Evolutionary conservation across 1,140 invertebrate species (phyloP), one percentile per base, ranked within the genome.

Genomic region (Hypsibius dujardini): DNA sequence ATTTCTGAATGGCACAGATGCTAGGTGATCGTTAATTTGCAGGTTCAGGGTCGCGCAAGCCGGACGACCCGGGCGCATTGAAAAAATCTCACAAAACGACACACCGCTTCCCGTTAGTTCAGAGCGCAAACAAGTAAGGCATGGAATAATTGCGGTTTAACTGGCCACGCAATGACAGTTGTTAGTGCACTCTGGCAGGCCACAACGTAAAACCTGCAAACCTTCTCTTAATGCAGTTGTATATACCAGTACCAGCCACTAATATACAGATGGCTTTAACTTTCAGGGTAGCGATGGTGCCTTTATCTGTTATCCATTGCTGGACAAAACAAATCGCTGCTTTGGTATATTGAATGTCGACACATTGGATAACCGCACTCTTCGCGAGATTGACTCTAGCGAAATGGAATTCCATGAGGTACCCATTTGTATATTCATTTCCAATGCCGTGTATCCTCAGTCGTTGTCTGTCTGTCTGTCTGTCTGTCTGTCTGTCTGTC

Each of bases 371-470:
- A 67, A 67, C 42, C 7, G 62, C 7, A 56, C 50, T n/a, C 62
- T 67, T 67, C 62, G 12, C 62, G 7, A 3, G 3, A 3, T 7
- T 3, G 42, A n/a, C n/a, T n/a, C n/a, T n/a, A n/a, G n/a, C n/a
- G 62, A 67, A 67, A 67, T 42, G 3, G 62, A 42, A 3, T 67
- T 67, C 62, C 62, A 67, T 42, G 7, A 67, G 45, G 62, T 67
- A 14, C 7, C n/a, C 50, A 56, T 56, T n/a, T n/a, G 50, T 56
- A 56, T 56, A 7, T 7, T 56, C 50, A 56, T 56, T 7, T 7
- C 7, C 50, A n/a, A n/a, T n/a, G 7, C 7, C 50, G 50, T 7
- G n/a, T n/a, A n/a, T n/a, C n/a, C n/a, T n/a, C n/a, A n/a, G n/a
- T n/a, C n/a, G n/a, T n/a, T n/a, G n/a, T n/a, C n/a, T n/a, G n/a